Conservation (phyloP, 2,888 invertebrate genomes). For the Calameuta pallipes region DNA sequence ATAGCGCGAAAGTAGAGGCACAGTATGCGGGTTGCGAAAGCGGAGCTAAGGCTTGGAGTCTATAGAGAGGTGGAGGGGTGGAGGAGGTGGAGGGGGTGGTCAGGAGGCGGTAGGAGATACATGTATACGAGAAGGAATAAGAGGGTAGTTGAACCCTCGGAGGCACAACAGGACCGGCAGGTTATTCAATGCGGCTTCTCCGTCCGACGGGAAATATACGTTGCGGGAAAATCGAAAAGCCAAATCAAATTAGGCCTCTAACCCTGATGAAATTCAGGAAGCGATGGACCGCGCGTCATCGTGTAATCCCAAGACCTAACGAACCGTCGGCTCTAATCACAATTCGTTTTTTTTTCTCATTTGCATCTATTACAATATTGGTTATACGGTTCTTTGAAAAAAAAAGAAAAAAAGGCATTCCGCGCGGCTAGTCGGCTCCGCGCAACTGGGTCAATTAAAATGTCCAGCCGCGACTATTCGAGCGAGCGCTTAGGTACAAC, state of each 20-base stretch:
- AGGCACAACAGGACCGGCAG: not conserved
- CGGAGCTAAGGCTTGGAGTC: not conserved
- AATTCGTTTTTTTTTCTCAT: not conserved
- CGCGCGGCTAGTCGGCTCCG: not conserved
- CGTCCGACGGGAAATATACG: not conserved
- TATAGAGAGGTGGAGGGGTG: not conserved
- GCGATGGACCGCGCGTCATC: not conserved
- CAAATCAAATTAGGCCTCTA: not conserved
- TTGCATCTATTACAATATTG: not conserved
- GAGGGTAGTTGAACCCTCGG: not conserved
- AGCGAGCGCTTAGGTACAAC: slow-evolving; percentile 13
- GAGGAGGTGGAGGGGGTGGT: too few species aligned
- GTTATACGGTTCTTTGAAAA: not conserved
- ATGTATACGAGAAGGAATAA: not conserved
- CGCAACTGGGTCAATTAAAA: slow-evolving; percentile 42
- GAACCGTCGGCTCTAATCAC: not conserved
- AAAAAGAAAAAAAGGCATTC: not conserved
- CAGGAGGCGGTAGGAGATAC: not conserved
- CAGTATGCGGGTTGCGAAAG: too few species aligned
- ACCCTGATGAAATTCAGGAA: not conserved
- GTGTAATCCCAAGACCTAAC: not conserved
- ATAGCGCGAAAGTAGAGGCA: not conserved
- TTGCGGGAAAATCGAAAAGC: not conserved
- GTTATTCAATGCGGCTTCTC: not conserved
- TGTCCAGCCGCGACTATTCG: slow-evolving; percentile 22